Evolutionary conservation across 2,888 invertebrate species (phyloP), one percentile per base, ranked within the genome.

Genomic region (Leptothorax acervorum): DNA sequence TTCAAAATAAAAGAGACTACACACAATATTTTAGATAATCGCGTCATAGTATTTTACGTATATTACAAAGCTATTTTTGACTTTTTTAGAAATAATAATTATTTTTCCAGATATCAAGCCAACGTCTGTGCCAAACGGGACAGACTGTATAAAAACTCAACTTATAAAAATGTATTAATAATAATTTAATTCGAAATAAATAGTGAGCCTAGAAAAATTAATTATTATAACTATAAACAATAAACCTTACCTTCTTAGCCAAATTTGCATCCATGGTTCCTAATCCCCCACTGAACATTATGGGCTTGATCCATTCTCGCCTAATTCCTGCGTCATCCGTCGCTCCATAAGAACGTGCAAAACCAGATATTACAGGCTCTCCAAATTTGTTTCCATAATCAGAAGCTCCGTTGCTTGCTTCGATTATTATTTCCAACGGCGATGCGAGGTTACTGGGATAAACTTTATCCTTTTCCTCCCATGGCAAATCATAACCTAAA

Each of bases 321-420:
- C 99, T 96, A 87, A 96, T 96, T 23, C 96, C 96, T 45, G 95
- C 95, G 0, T 95, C 95, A 91, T 97, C 96, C 35, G 95, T 95
- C 93, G 98, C 95, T 1, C 99, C 99, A 94, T 98, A 99, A 0
- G 99, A 98, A 79, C 99, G 96, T 0, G 97, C 97, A 94, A 99
- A 99, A 8, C 99, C 99, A 92, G 96, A 95, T 87, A 99, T 96
- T 0, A 99, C 96, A 0, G 99, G 99, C 94, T 99, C 99, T 0
- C 99, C 99, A 95, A 99, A 99, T 95, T 99, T 99, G 95, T 99
- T 99, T 9, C 99, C 99, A 95, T 99, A 99, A 95, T 99, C 99
- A 0, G 99, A 99, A 3, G 99, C 99, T 1, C 99, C 99, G 94
- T 99, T 98, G 94, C 99, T 99, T 0, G 99, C 99, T 95, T 99